Base-by-base conservation (phyloP, 53 echinoderm and acorn worm genomes). In the Holothuria scabra region DNA sequence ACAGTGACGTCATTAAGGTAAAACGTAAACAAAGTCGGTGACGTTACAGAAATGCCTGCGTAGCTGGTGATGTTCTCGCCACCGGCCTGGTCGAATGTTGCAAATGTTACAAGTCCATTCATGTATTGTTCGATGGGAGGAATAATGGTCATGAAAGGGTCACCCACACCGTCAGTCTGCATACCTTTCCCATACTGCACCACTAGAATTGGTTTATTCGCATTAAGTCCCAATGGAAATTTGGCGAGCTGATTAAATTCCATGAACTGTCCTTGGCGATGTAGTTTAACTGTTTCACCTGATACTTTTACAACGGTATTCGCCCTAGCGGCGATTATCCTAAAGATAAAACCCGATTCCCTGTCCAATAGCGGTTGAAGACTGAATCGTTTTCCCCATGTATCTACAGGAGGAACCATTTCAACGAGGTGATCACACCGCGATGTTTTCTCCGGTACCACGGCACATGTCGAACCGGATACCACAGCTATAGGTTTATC, bases 111-210 rank as follows among this genome's bases (percentile, higher is more conserved):
- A 32, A 84, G 85, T 20, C 88, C 93, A 66, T 79, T 79, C 55
- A 96, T 81, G 76, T 93, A 96, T 80, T 96, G 96, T 71, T 96
- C 96, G 10, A 96, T 86, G 19, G 96, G 96, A 14, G 96, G 96
- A 41, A 96, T 79, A 26, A 96, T 23, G 49, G 85, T 86, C 96
- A 96, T 96, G 81, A 90, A 91, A 6, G 96, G 96, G 41, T 96
- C 96, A 31, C 96, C 96, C 21, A 85, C 88, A 37, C 87, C 86
- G 64, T 96, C 96, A 37, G 87, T 90, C 69, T 96, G 93, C 71
- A 85, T 83, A 28, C 96, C 96, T 46, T 96, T 96, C 52, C 93
- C 90, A 81, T 93, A 96, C 67, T 96, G 96, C 10, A 96, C 88
- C 2, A 93, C 90, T 74, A 96, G 66, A 28, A 96, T 85, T 1